Evolutionary conservation across 2,797 vertebrate species (phyloP), one percentile per base, ranked within the genome.

Genomic region (Peromyscus eremicus): DNA sequence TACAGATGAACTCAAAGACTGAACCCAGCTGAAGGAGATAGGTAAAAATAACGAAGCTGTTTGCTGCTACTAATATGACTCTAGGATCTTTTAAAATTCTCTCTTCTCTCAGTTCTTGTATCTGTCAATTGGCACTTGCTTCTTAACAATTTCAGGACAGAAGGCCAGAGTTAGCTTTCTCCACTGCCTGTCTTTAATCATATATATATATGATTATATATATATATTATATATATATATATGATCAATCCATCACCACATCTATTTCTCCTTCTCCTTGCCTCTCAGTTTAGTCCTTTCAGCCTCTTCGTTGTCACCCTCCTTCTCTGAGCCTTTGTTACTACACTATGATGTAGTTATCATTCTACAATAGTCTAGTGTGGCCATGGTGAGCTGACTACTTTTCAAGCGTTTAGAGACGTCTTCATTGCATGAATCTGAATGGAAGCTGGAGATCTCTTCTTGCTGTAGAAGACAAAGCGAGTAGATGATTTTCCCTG

Each of bases 1-100:
- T 86, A 79, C 34, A 84, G 46, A 76, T 80, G 10, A 92, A 49
- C 37, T 92, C 68, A 90, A 81, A 89, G 84, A 86, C 79, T 32
- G 37, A 23, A 43, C 62, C 68, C 40, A 80, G 14, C 46, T 43
- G 23, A 96, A 90, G 55, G 60, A 64, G 19, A 84, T 81, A n/a
- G 73, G 75, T 95, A 91, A 81, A 76, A 27, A 52, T 40, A 49
- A 60, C 46, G 73, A 75, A 82, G 46, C 73, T 43, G 40, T 73
- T 21, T 81, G 46, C 57, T 46, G 49, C 23, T 40, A 43, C 34
- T 77, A 52, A 62, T 55, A 49, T 13, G 23, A n/a, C 16, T 77
- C 80, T 82, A 90, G 5, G 32, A 57, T 43, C 12, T 29, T 77
- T 34, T 94, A 52, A 32, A 32, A 16, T 94, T 94, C 73, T 46